Percentiles rank a stretch among this genome's conserved stretches.
These are phyloP conservation scores for Pachycephus smyrnensis DNA, from an alignment of 2,888 invertebrate genomes.

Conservation along the genomic window DNA sequence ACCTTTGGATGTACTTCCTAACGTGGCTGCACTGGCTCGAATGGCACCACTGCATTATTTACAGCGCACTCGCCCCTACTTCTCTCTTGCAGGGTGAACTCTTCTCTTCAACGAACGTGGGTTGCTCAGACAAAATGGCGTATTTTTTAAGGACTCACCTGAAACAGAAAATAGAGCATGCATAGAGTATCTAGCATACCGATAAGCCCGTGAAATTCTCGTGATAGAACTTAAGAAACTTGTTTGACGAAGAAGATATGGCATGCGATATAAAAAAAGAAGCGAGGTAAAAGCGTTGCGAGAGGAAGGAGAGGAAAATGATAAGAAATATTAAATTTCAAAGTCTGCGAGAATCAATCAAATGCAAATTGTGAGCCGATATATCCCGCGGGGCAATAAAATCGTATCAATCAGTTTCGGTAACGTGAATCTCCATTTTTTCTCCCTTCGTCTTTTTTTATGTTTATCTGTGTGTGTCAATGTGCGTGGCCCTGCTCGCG, in stretches of 20 bases:
- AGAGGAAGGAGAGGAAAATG: not conserved
- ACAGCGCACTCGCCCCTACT: not conserved
- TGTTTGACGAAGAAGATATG: no score
- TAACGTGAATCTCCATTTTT: constrained; percentile 22
- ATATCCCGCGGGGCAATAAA: constrained; percentile 45
- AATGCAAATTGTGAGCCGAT: constrained; percentile 34
- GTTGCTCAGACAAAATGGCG: constrained; percentile 34
- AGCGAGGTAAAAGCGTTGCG: no score
- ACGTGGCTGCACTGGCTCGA: no score
- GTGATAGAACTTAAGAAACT: no score
- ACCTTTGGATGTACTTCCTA: no score
- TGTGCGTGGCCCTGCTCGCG: no score
- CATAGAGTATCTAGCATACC: not conserved
- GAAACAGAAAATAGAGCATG: constrained; percentile 24
- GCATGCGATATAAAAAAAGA: no score
- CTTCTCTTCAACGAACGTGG: constrained; percentile 8
- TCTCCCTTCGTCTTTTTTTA: not conserved
- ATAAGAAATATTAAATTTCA: constrained; percentile 23
- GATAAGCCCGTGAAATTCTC: not conserved
- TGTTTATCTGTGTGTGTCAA: no score
- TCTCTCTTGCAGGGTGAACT: constrained; percentile 6
- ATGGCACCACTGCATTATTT: no score
- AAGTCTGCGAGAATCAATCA: constrained; percentile 35
- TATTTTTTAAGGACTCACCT: constrained; percentile 34
- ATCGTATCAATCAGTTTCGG: constrained; percentile 54